These are phyloP conservation scores for Salminus brasiliensis DNA, from an alignment of 2,113 vertebrate genomes.

Conservation along the genomic window DNA sequence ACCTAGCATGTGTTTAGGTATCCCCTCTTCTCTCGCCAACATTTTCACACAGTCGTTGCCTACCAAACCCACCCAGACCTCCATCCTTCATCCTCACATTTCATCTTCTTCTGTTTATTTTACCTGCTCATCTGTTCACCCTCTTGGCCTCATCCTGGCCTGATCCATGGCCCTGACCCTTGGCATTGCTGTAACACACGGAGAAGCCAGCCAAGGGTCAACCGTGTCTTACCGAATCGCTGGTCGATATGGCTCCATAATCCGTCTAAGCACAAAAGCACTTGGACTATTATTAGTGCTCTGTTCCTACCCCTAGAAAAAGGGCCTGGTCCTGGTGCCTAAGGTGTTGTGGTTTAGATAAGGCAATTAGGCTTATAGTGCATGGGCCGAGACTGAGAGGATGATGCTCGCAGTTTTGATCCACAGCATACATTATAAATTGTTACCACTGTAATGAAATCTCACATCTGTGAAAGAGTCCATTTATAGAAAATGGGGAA, in stretches of 20 bases:
- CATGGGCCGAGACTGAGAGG: constrained; percentile 32
- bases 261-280: constrained; percentile 79
- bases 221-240: constrained; percentile 71
- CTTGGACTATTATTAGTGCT: constrained; percentile 73
- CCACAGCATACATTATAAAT: constrained; percentile 10
- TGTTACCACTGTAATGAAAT: not conserved
- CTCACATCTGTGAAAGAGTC: no score
- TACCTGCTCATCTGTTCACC: not conserved
- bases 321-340: not conserved
- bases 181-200: constrained; percentile 61
- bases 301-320: constrained; percentile 30
- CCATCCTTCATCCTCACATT: not conserved
- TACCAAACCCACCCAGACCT: not conserved
- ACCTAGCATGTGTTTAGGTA: not conserved
- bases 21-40: not conserved
- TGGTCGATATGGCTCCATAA: constrained; percentile 78
- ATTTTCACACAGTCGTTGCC: not conserved
- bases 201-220: constrained; percentile 78
- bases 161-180: constrained; percentile 28
- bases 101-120: not conserved
- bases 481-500: no score
- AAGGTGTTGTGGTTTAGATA: constrained; percentile 47
- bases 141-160: constrained; percentile 8
- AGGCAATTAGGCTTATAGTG: constrained; percentile 54
- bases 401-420: constrained; percentile 11